Evolutionary conservation across 2,113 vertebrate species (phyloP).

Genomic region (Guaruba guarouba): DNA sequence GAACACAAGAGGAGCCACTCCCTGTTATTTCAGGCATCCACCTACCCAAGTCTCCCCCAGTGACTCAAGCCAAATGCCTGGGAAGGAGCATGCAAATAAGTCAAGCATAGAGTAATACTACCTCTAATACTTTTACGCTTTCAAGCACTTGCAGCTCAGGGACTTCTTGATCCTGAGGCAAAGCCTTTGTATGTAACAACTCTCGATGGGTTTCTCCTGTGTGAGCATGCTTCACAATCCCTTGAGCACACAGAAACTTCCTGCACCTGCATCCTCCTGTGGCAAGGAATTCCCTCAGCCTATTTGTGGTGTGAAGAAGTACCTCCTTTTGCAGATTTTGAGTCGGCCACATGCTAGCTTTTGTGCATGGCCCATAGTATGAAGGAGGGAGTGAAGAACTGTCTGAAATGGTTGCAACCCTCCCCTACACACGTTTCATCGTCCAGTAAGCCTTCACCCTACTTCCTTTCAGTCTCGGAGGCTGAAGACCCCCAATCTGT

Average conservation of each 20-base stretch:
- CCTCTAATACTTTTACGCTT: background rate
- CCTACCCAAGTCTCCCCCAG: background rate
- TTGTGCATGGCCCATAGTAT: accelerated
- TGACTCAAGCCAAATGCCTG: background rate
- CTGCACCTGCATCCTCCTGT: background rate
- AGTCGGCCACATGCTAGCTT: accelerated
- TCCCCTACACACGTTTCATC: background rate
- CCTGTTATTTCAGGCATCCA: background rate
- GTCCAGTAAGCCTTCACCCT: background rate
- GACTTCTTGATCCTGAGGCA: background rate
- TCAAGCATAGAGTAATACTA: background rate
- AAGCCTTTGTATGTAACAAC: background rate
- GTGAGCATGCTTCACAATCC: background rate
- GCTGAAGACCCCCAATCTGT: background rate
- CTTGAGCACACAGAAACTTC: background rate
- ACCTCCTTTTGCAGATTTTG: background rate
- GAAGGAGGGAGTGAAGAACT: background rate
- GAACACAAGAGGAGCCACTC: background rate
- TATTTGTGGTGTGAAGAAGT: background rate
- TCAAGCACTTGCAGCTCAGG: background rate
- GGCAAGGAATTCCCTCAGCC: background rate
- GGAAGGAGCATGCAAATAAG: background rate
- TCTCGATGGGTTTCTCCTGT: background rate
- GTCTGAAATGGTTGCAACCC: background rate
- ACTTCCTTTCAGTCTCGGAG: background rate